phyloP scores from a whole-genome alignment of 2,888 invertebrate species.

The Caenorhabditis wallacei region DNA sequence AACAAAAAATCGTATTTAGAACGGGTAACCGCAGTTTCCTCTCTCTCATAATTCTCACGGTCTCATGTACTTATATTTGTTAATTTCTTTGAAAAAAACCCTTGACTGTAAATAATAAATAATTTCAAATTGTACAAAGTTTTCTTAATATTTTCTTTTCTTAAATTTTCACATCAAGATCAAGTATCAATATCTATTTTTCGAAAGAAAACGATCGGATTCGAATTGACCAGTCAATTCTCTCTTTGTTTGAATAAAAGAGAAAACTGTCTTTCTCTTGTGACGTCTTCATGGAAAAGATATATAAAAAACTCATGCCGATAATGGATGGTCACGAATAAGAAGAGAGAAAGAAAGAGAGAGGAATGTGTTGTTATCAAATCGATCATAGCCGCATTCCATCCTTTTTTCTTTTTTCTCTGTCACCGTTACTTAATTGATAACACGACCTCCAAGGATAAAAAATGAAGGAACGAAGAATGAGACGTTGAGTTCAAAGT shows the following conservation, averaged over 20 bases:
- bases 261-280: conserved; percentile 3
- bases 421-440: conserved; percentile 36
- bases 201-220: neutral
- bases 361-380: conserved; percentile 53
- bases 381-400: conserved; percentile 64
- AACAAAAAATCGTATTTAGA: conserved; percentile 27
- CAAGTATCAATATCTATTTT: conserved; percentile 8
- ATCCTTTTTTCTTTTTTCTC: conserved; percentile 2
- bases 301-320: conserved; percentile 45
- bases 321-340: conserved; percentile 43
- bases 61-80: conserved; percentile 53
- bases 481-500: conserved; percentile 37
- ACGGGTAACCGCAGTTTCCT: conserved; percentile 34
- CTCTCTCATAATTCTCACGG: conserved; percentile 34
- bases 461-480: conserved; percentile 14
- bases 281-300: conserved; percentile 25
- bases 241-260: conserved; percentile 21
- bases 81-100: neutral
- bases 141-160: neutral
- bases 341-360: conserved; percentile 3
- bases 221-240: conserved; percentile 28
- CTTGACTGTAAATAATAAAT: conserved; percentile 44
- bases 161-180: neutral
- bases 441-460: conserved; percentile 35
- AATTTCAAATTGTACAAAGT: conserved; percentile 9